Percentiles rank a stretch among this genome's conserved stretches.
These are phyloP conservation scores for Cyanoramphus novaezelandiae DNA, from an alignment of 2,113 vertebrate genomes.

Conservation along the genomic window DNA sequence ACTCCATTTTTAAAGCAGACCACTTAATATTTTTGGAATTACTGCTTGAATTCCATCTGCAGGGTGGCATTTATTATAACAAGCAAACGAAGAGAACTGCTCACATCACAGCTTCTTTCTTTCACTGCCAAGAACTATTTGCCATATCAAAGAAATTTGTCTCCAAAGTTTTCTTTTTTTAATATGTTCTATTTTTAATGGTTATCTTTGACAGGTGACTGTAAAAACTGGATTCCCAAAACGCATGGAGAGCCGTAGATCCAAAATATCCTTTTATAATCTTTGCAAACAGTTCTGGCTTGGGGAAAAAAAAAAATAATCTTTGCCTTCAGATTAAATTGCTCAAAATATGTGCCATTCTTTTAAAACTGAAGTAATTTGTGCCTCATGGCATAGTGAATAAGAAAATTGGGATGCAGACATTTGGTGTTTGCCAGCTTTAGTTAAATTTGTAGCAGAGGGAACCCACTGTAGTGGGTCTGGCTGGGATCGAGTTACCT, in stretches of 20 bases:
- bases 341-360: background rate
- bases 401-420: background rate
- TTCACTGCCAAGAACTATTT: slow-evolving; percentile 26
- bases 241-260: background rate
- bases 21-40: slow-evolving; percentile 69
- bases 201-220: background rate
- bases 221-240: background rate
- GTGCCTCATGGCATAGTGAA: background rate
- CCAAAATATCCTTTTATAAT: background rate
- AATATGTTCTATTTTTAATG: background rate
- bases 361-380: background rate
- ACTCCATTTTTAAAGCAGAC: slow-evolving; percentile 66
- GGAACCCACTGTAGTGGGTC: background rate
- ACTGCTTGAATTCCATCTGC: slow-evolving; percentile 63
- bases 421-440: background rate
- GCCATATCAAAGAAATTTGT: slow-evolving; percentile 36
- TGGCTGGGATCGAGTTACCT: background rate
- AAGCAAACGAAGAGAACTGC: slow-evolving; percentile 59
- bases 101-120: slow-evolving; percentile 57
- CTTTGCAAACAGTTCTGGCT: background rate
- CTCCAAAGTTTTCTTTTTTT: slow-evolving; percentile 13
- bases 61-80: slow-evolving; percentile 50
- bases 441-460: background rate
- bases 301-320: background rate
- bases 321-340: background rate